Conservation (phyloP, 2,797 vertebrate genomes). For the Pogoniulus pusillus region DNA sequence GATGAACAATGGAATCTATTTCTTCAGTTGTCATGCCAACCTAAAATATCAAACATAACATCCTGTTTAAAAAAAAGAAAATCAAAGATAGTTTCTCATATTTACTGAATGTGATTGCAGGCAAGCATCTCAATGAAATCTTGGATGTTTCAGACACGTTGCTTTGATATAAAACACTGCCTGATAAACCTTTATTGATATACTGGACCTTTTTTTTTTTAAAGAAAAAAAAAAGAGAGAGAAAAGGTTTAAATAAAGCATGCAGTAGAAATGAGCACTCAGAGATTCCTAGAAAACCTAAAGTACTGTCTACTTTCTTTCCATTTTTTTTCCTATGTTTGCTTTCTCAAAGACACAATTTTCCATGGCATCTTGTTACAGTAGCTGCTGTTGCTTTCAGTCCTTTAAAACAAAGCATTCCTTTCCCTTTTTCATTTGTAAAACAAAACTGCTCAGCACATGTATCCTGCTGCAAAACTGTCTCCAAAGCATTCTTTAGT, state of each 20-base stretch:
- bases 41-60: slow-evolving; percentile 81
- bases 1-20: slow-evolving; percentile 95
- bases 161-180: slow-evolving; percentile 24
- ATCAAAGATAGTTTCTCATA: slow-evolving; percentile 59
- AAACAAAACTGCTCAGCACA: neutral
- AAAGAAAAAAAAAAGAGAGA: neutral
- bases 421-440: neutral
- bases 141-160: slow-evolving; percentile 15
- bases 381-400: slow-evolving; percentile 11
- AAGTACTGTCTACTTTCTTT: neutral
- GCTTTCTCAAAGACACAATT: slow-evolving; percentile 22
- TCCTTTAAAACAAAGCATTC: neutral
- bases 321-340: neutral
- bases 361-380: slow-evolving; percentile 27
- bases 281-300: slow-evolving; percentile 1
- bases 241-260: neutral
- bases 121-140: slow-evolving; percentile 7
- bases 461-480: neutral
- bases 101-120: slow-evolving; percentile 38
- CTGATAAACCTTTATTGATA: neutral
- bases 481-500: neutral
- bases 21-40: slow-evolving; percentile 98
- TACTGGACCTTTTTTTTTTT: neutral
- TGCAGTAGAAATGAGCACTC: neutral
- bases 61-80: slow-evolving; percentile 57